Evolutionary conservation across 2,113 vertebrate species (phyloP).

Genomic region (Platichthys stellatus): DNA sequence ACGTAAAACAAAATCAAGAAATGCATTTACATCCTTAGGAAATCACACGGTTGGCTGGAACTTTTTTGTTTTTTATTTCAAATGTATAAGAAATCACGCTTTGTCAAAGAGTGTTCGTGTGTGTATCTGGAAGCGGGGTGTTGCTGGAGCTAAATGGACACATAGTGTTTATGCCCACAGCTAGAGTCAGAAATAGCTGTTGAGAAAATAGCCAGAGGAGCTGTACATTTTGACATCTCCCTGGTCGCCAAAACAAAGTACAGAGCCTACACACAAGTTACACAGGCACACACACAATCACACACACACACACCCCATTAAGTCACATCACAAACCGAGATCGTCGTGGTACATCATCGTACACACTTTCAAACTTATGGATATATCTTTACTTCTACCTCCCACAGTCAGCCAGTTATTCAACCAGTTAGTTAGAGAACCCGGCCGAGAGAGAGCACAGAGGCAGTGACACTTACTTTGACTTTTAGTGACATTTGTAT

Average conservation of each 20-base stretch:
- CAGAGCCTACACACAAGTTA: neutral
- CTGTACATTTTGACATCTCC: conserved; percentile 39
- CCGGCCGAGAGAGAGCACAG: conserved; percentile 8
- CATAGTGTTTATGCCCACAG: conserved; percentile 45
- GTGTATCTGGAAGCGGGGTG: conserved; percentile 2
- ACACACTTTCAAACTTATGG: neutral
- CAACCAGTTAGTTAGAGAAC: conserved; percentile 20
- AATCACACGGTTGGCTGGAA: neutral
- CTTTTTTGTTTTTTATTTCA: neutral
- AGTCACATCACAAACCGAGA: conserved; percentile 39
- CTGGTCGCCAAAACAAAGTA: conserved; percentile 9
- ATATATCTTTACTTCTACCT: neutral
- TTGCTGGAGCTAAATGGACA: conserved; percentile 35
- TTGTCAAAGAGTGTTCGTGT: neutral
- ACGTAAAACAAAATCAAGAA: neutral
- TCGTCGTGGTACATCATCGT: conserved; percentile 9
- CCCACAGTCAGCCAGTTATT: conserved; percentile 27
- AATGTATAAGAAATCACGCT: neutral
- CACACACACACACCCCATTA: conserved; percentile 29
- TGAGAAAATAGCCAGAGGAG: conserved; percentile 45
- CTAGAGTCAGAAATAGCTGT: conserved; percentile 48
- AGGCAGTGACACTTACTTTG: conserved; percentile 26
- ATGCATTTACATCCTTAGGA: neutral
- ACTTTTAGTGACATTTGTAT: conserved; percentile 41
- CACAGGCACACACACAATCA: conserved; percentile 4